These are phyloP conservation scores for Baryphthengus martii DNA, from an alignment of 2,113 vertebrate species.

Conservation along the genomic window DNA sequence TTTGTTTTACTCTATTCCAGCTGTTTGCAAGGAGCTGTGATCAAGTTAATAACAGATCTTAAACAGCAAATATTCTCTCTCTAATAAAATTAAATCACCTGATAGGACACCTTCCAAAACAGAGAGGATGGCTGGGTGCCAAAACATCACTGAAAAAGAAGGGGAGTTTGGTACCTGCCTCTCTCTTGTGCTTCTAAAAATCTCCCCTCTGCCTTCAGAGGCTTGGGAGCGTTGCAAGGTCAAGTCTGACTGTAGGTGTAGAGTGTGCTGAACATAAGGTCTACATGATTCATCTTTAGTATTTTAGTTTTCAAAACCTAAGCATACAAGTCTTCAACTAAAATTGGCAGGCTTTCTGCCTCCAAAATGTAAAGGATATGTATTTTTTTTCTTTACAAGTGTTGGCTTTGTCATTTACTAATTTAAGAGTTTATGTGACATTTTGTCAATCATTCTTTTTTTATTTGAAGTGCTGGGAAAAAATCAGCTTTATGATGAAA, in stretches of 20 bases:
- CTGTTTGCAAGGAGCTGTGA: neutral
- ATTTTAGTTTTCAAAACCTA: neutral
- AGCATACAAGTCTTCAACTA: neutral
- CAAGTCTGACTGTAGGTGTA: neutral
- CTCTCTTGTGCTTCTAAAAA: neutral
- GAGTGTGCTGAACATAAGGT: neutral
- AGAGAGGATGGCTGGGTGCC: neutral
- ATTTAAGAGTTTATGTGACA: neutral
- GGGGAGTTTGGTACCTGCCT: neutral
- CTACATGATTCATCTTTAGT: neutral
- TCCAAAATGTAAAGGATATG: neutral
- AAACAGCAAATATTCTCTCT: neutral
- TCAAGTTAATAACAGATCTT: neutral
- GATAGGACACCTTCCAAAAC: neutral
- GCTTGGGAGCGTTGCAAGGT: neutral
- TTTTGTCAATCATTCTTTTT: slow-evolving; percentile 15
- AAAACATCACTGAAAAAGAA: neutral
- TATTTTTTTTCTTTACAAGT: neutral
- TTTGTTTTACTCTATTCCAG: neutral
- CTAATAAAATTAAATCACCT: neutral
- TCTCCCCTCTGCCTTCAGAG: neutral
- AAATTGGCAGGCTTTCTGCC: neutral
- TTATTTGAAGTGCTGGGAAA: neutral
- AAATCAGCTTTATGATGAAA: neutral
- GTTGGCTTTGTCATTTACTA: neutral